Evolutionary conservation across 2,797 vertebrate genomes (phyloP).

Genomic region (Gymnodraco acuticeps): DNA sequence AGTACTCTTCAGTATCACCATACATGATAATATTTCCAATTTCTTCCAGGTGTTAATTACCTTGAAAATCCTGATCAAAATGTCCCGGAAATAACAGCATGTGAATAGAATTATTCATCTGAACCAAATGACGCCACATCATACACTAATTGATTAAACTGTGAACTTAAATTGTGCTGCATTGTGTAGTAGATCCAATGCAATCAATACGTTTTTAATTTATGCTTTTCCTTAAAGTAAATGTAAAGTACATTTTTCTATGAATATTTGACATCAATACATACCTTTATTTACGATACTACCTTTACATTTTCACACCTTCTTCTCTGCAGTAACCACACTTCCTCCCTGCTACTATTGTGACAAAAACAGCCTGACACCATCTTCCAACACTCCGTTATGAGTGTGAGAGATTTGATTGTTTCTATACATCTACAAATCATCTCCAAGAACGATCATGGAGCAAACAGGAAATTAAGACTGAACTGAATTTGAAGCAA

Average conservation of each 20-base stretch:
- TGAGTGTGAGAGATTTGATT: conserved; percentile 5
- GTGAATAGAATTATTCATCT: background rate
- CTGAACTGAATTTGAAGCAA: background rate
- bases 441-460: conserved; percentile 11
- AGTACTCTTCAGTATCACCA: background rate
- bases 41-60: too few species aligned
- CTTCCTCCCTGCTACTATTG: conserved; percentile 7
- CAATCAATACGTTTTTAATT: too few species aligned
- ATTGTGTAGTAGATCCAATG: background rate
- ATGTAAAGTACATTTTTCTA: too few species aligned
- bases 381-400: conserved; percentile 2
- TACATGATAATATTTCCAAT: background rate
- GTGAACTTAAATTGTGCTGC: background rate
- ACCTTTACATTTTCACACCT: conserved; percentile 27
- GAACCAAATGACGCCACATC: background rate
- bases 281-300: background rate
- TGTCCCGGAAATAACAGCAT: background rate
- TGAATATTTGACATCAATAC: background rate
- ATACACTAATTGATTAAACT: background rate
- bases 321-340: conserved; percentile 3
- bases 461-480: conserved; percentile 2
- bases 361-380: conserved; percentile 29
- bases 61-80: too few species aligned
- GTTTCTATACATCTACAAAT: background rate
- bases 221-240: too few species aligned